Conservation (phyloP, 2,888 invertebrate species). For the Aphrophora alni region DNA sequence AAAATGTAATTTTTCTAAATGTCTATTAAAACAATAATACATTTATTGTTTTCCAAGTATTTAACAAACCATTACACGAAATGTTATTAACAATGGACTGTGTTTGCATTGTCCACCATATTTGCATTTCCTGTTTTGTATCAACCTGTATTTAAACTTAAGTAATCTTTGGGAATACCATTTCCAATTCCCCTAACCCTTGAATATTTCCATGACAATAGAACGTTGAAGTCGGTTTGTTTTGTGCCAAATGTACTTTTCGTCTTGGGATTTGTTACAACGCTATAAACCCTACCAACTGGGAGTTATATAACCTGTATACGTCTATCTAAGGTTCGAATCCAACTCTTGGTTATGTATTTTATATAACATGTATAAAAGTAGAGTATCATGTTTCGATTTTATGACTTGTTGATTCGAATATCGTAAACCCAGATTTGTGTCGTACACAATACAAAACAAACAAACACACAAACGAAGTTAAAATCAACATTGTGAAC, state of each 20-base stretch:
- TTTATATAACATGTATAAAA: background rate
- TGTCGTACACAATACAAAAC: too few species aligned
- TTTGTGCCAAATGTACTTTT: background rate
- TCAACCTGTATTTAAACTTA: background rate
- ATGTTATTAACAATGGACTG: too few species aligned
- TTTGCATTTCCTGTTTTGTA: too few species aligned
- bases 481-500: too few species aligned
- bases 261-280: background rate
- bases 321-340: background rate
- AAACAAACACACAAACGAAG: too few species aligned
- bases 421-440: background rate
- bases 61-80: too few species aligned
- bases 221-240: background rate
- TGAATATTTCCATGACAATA: background rate
- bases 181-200: background rate
- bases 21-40: too few species aligned
- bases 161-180: background rate
- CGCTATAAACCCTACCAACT: background rate
- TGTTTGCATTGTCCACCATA: too few species aligned
- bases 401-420: background rate
- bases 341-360: background rate
- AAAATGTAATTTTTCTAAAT: too few species aligned
- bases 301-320: background rate
- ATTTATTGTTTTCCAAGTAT: too few species aligned
- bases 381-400: too few species aligned